Base-by-base conservation (phyloP, 2,888 invertebrate genomes). In the Agriopis marginaria region DNA sequence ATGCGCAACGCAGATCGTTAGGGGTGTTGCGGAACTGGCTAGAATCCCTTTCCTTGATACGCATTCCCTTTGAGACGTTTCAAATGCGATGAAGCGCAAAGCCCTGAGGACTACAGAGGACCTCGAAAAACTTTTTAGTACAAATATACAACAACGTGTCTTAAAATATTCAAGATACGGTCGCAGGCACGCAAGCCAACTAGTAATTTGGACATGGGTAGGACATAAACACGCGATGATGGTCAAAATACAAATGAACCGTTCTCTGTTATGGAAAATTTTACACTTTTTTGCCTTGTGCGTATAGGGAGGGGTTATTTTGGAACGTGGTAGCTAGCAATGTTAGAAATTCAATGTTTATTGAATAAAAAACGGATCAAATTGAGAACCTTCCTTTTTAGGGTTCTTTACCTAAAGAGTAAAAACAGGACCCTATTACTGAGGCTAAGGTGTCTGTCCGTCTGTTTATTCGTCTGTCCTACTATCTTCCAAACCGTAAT, bases 131-230 rank as follows among this genome's bases (percentile, higher is more conserved):
- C 71, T 72, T 79, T 75, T 74, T 67, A 74, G 77, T 80, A 79
- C 83, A 83, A 84, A 86, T 82, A 85, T 78, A 79, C 76, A 79
- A 66, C 63, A 54, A 60, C 40, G 44, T 65, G 83, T 86, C 86
- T 86, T 89, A 84, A 90, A 90, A 89, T 90, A 90, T 90, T 90
- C 89, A 90, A 86, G 85, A 87, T 84, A 73, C 79, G 83, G 83
- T 79, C 81, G 82, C 75, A 68, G 76, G 79, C 91, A 91, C 90
- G 91, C 91, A 89, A 87, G 87, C 78, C 82, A 77, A 75, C 78
- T 79, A 74, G 86, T 87, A 88, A 89, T 90, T 88, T 89, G 82
- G 88, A 86, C 88, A 86, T 86, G 77, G 87, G 85, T 82, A 82
- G 87, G 81, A 84, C 85, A 79, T 75, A 75, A 77, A 80, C 92